Evolutionary conservation across 2,113 vertebrate species (phyloP).

Genomic region (Peucedramus taeniatus): DNA sequence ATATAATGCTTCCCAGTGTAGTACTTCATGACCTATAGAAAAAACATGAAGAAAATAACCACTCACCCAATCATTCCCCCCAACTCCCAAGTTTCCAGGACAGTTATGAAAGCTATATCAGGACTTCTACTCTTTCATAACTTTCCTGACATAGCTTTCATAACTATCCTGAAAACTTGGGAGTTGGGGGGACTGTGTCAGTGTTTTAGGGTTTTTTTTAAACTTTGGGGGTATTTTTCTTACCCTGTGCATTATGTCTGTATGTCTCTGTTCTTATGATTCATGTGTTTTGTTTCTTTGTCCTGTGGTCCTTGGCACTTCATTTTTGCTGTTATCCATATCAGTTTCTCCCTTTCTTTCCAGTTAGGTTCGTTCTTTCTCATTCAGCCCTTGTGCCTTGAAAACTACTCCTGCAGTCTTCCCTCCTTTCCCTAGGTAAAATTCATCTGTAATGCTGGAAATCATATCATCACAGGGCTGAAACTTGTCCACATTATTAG

Average conservation of each 20-base stretch:
- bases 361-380: not conserved
- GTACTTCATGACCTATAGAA: not conserved
- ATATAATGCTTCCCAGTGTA: not conserved
- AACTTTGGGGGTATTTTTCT: not conserved
- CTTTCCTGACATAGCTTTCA: not conserved
- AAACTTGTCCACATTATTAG: not conserved
- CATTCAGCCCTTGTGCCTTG: not conserved
- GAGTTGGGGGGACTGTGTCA: not conserved
- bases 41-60: not conserved
- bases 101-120: not conserved
- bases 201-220: accelerated
- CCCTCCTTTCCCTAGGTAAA: not conserved
- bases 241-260: not conserved
- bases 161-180: not conserved
- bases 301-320: not conserved
- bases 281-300: not conserved
- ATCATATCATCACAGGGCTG: not conserved
- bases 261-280: not conserved
- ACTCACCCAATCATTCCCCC: accelerated
- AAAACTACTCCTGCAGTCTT: not conserved
- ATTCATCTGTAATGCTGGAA: not conserved
- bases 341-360: not conserved
- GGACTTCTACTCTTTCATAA: not conserved
- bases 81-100: not conserved
- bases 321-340: not conserved